Evolutionary conservation across 2,888 invertebrate species (phyloP).

Genomic region (Andricus curvator): DNA sequence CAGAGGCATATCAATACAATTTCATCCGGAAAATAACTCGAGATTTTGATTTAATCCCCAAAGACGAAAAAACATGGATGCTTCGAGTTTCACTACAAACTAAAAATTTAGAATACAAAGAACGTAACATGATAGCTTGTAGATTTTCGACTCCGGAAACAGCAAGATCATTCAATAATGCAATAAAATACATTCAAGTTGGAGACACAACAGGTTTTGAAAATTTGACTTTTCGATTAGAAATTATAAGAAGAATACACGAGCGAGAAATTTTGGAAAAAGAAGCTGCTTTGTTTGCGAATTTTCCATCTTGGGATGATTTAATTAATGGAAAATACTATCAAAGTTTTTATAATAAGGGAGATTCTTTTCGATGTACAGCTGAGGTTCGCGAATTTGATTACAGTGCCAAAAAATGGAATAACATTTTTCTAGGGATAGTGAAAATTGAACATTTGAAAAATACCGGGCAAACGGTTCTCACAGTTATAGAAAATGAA

Average conservation of each 20-base stretch:
- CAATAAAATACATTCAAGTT: not conserved
- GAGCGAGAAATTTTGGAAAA: constrained; percentile 2
- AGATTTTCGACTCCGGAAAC: not conserved
- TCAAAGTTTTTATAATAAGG: constrained; percentile 5
- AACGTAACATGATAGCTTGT: constrained; percentile 13
- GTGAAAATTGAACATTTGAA: constrained; percentile 7
- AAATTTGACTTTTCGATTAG: constrained; percentile 15
- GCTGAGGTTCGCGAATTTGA: constrained; percentile 24
- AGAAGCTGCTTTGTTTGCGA: not conserved
- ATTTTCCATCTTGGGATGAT: constrained; percentile 10
- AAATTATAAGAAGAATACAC: constrained; percentile 1
- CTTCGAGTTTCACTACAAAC: not conserved
- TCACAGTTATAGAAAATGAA: constrained; percentile 18
- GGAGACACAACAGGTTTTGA: not conserved
- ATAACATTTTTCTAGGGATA: not conserved
- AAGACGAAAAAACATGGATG: constrained; percentile 27
- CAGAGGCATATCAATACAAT: not conserved
- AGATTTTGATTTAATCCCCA: not conserved
- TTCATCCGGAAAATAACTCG: constrained; percentile 23
- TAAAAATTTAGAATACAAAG: constrained; percentile 9
- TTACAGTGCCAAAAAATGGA: not conserved
- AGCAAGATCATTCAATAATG: not conserved
- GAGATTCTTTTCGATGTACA: not conserved
- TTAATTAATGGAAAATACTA: constrained; percentile 21
- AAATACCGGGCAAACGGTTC: not conserved